phyloP scores from a whole-genome alignment of 1,140 invertebrate species.

The Arion vulgaris region DNA sequence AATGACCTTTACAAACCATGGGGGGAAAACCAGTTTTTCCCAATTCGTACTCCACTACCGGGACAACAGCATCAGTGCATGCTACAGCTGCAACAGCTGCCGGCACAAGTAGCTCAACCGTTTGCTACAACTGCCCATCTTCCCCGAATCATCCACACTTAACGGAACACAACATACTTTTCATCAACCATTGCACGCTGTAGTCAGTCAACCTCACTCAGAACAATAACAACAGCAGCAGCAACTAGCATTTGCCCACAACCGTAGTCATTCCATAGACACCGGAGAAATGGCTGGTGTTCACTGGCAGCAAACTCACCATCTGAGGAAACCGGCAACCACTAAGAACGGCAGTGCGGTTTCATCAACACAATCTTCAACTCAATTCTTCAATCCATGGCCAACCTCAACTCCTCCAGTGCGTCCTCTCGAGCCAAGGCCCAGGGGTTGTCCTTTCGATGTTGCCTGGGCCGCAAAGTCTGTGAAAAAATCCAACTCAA shows the following conservation, averaged over 20 bases:
- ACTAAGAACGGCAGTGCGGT: slow-evolving; percentile 41
- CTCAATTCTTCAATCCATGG: slow-evolving; percentile 30
- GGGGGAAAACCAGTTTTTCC: slow-evolving; percentile 44
- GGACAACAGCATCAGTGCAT: slow-evolving; percentile 76
- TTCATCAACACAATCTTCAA: slow-evolving; percentile 28
- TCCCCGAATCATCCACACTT: slow-evolving; percentile 42
- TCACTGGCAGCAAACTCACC: too few relatives aligned
- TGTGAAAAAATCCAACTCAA: slow-evolving; percentile 60
- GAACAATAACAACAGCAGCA: slow-evolving; percentile 39
- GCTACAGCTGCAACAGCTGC: slow-evolving; percentile 79
- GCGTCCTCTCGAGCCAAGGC: slow-evolving; percentile 53
- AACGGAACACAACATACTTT: slow-evolving; percentile 35
- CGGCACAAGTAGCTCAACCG: slow-evolving; percentile 66
- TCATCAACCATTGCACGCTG: slow-evolving; percentile 19
- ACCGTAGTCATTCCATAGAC: slow-evolving; percentile 78
- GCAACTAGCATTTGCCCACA: slow-evolving; percentile 69
- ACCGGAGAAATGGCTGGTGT: slow-evolving; percentile 59
- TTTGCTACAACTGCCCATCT: slow-evolving; percentile 48
- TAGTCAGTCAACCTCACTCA: slow-evolving; percentile 38
- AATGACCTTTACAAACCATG: slow-evolving; percentile 66
- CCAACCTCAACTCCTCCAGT: slow-evolving; percentile 51
- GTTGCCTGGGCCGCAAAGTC: slow-evolving; percentile 85
- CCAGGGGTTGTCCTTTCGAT: slow-evolving; percentile 81
- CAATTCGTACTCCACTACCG: slow-evolving; percentile 5
- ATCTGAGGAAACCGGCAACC: slow-evolving; percentile 49